A percentile compares a stretch with the other conserved stretches of the same genome.
phyloP scores from a whole-genome alignment of 2,797 vertebrate species.

The Diglossa cyanea region DNA sequence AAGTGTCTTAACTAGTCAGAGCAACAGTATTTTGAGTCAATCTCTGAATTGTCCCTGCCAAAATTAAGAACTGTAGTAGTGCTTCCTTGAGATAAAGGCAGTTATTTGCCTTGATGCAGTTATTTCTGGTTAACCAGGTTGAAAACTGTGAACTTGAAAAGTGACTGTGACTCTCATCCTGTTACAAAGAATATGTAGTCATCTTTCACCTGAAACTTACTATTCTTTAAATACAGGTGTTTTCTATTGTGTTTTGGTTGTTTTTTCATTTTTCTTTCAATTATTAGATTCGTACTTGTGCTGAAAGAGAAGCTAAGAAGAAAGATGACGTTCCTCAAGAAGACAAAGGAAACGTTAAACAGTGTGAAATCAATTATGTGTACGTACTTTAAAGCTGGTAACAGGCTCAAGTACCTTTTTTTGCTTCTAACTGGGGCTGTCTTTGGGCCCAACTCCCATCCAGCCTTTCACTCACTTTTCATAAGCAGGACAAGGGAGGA shows the following conservation, averaged over 20 bases:
- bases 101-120: not conserved
- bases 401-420: not conserved
- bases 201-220: not conserved
- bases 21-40: not conserved
- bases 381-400: slow-evolving; percentile 73
- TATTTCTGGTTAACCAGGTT: not conserved
- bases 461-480: not conserved
- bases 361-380: slow-evolving; percentile 97
- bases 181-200: not conserved
- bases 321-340: slow-evolving; percentile 93
- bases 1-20: not conserved
- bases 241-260: not conserved
- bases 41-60: not conserved
- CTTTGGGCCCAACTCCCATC: not conserved
- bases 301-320: slow-evolving; percentile 85
- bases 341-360: slow-evolving; percentile 94
- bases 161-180: not conserved
- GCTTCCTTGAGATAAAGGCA: not conserved
- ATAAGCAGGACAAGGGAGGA: not conserved
- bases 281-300: slow-evolving; percentile 86
- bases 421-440: rapidly evolving
- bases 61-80: not conserved
- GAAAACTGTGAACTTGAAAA: not conserved
- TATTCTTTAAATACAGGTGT: not conserved
- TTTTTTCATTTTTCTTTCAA: not conserved